Conservation (phyloP, 92 coral and sea anemone genomes). For the Scolanthus callimorphus region DNA sequence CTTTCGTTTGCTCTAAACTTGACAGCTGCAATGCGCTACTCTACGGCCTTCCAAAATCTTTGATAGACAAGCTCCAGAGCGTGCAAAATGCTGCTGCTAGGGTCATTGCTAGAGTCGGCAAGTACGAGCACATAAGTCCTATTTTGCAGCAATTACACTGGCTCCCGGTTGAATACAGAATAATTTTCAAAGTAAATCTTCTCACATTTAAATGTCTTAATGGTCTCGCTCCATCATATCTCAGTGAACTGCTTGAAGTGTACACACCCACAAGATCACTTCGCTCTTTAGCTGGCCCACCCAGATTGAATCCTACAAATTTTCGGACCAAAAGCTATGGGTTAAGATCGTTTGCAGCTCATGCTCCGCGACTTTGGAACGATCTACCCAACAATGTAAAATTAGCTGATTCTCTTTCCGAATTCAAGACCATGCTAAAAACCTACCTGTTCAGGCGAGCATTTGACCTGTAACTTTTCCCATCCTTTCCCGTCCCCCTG, state of each 20-base stretch:
- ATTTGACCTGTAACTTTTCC: too few species aligned
- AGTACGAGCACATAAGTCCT: too few species aligned
- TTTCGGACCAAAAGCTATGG: slow-evolving; percentile 4
- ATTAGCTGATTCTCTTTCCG: not conserved
- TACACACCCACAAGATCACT: slow-evolving; percentile 4
- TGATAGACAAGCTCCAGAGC: too few species aligned
- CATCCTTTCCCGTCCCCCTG: too few species aligned
- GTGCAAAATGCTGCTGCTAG: too few species aligned
- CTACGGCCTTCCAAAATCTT: too few species aligned
- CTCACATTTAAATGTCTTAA: too few species aligned
- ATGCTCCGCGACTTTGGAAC: slow-evolving; percentile 8
- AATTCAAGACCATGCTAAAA: not conserved
- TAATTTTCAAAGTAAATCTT: too few species aligned
- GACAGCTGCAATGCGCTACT: too few species aligned
- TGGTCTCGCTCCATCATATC: slow-evolving; percentile 8
- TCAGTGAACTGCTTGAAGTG: not conserved
- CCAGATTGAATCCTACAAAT: not conserved
- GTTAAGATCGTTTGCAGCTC: not conserved
- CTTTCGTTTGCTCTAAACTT: slow-evolving; percentile 11
- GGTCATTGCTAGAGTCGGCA: too few species aligned
- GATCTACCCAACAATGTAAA: slow-evolving; percentile 3
- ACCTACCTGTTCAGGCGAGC: not conserved
- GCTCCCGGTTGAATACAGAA: too few species aligned
- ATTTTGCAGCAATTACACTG: too few species aligned
- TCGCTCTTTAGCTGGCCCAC: slow-evolving; percentile 1